Base-by-base conservation (phyloP, 2,797 vertebrate genomes). In the Taeniopygia guttata region DNA sequence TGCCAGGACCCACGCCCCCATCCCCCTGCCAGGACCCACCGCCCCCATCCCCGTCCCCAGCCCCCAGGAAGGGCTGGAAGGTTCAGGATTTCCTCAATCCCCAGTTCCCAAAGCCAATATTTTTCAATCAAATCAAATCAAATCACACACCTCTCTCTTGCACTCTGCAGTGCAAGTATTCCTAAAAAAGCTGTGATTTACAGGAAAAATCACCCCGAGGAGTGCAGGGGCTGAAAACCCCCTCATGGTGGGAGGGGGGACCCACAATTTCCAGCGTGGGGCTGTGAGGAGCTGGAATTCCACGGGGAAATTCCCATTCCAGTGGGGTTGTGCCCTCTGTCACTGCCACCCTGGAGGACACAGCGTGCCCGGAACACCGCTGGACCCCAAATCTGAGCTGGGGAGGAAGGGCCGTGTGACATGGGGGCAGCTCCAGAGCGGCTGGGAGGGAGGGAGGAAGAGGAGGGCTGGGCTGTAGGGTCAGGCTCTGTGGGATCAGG, bases 91-190 rank as follows among this genome's bases (percentile, higher is more conserved):
- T 40, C 9, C 29, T 11, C 22, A 55, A 78, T 11, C 23, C 27
- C 7, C 9, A 5, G 3, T 40, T 74, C 49, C 20, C 62, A 34
- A 82, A 82, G 13, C 36, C 2, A 1, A 16, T 26, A 2, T 51
- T 74, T 74, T 42, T 42, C 23, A 11, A 40, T 19, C 32, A 67
- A 86, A 52, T 40, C 20, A 45, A 86, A 52, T 40, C 20, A 45
- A 22, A 23, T 0, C 32, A 56, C 34, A 19, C 3, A 3, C 1
- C 3, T 4, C 3, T 5, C 2, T 3, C 6, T 67, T 23, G 54
- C 38, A n/a, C 13, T 43, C 78, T 46, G 36, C 43, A 26, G 17
- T 14, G 25, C 20, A 43, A 79, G 22, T 34, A 25, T 20, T 16
- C 49, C 26, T 14, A 11, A 84, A 82, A 42, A 42, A 4, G 10